Evolutionary conservation across 2,113 vertebrate species (phyloP), one percentile per base, ranked within the genome.

Genomic region (Nothoprocta pentlandii): DNA sequence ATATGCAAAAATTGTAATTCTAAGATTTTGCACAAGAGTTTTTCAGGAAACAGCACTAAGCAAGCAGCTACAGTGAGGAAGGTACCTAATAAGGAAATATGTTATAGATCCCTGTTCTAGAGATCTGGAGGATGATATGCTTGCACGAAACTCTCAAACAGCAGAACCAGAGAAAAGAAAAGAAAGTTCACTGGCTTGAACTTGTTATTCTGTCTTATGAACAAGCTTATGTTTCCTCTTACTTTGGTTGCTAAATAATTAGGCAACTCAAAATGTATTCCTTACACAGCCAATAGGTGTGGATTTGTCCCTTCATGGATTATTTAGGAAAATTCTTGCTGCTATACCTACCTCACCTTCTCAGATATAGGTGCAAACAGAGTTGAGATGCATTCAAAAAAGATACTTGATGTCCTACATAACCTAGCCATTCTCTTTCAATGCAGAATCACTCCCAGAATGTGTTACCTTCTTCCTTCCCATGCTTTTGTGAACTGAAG

Each of bases 401-500:
- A 78, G 64, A 78, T 39, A 63, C 34, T 78, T 61, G 23, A 32
- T 78, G 56, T 90, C 80, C 89, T 88, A 67, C 36, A 93, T 67
- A 92, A 70, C 36, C 80, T 76, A 86, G 75, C 32, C 23, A 19
- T 79, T 93, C 67, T 85, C 56, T 56, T 86, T 54, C 95, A 87
- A 87, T 78, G 81, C 21, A n/a, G 6, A 92, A 89, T 67, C 70
- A 9, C 44, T 79, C 75, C 49, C 63, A 85, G 53, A 69, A 12
- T 25, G 66, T 95, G 62, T 26, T 74, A 89, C 70, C 70, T 91
- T 93, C 77, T 71, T 42, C 86, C 64, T 90, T 88, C 46, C 69
- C 83, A 75, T 85, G 34, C 39, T 95, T 91, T 53, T 89, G 62
- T 87, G 87, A 92, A 81, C 44, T 89, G 80, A 80, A 91, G 41